A percentile compares a stretch with the other conserved stretches of the same genome.
These are phyloP conservation scores for Phrynocephalus forsythii DNA, from an alignment of 2,797 vertebrate genomes.

Conservation along the genomic window DNA sequence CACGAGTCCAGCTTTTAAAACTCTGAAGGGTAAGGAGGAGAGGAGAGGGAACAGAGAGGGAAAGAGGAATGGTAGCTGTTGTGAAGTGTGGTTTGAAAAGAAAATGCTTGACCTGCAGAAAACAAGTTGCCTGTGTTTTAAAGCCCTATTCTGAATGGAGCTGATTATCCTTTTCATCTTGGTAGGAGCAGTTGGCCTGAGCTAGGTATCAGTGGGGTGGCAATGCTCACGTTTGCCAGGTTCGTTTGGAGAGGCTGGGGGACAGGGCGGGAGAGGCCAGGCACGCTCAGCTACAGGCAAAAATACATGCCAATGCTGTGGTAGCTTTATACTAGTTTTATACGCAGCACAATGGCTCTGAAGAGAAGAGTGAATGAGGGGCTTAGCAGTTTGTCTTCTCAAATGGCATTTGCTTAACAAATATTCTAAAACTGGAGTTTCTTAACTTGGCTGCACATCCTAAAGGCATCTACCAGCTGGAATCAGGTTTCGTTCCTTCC, in stretches of 20 bases:
- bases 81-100: neutral
- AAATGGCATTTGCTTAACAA: constrained; percentile 6
- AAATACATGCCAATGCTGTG: neutral
- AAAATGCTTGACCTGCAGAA: neutral
- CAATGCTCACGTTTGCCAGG: fast-evolving
- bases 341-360: fast-evolving
- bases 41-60: too few relatives aligned
- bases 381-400: neutral
- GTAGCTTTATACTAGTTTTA: fast-evolving
- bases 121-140: neutral
- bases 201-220: neutral
- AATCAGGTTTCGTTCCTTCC: fast-evolving
- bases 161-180: neutral
- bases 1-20: neutral
- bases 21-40: neutral
- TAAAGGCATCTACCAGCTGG: neutral
- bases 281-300: neutral
- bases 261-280: neutral
- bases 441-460: neutral
- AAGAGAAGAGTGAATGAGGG: neutral
- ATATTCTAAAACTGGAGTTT: neutral
- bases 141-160: neutral
- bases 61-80: neutral
- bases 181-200: neutral
- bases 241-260: neutral